phyloP scores from a whole-genome alignment of 1,140 invertebrate species.

The Panagrolaimus sp. region DNA sequence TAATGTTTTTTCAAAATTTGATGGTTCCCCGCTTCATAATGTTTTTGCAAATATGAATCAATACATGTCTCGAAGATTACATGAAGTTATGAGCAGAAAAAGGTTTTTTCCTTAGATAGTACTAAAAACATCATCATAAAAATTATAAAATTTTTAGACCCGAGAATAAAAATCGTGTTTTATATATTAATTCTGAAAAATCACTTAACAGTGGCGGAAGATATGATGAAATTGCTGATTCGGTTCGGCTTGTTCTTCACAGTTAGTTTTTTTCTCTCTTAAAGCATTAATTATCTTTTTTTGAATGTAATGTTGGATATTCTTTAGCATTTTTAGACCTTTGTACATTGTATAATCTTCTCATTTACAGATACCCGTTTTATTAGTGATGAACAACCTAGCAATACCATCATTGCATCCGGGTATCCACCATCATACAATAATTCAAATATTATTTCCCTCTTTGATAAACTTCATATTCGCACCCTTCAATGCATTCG shows the following conservation, averaged over 20 bases:
- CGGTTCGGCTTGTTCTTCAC: not conserved
- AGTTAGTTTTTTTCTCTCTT: not conserved
- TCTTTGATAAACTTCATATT: not conserved
- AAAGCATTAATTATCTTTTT: no score
- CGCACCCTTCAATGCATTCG: not conserved
- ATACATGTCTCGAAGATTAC: conserved; percentile 18
- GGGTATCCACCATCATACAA: conserved; percentile 7
- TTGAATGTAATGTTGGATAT: no score
- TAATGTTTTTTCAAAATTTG: conserved; percentile 13
- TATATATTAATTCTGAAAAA: not conserved
- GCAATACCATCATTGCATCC: not conserved
- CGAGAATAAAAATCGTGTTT: not conserved
- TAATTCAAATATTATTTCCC: not conserved
- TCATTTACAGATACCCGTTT: not conserved
- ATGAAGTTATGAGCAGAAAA: conserved; percentile 10
- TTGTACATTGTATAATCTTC: no score
- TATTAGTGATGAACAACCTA: not conserved
- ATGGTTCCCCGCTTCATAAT: not conserved
- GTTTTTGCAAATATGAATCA: conserved; percentile 22
- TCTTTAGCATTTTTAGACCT: no score
- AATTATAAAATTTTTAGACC: not conserved
- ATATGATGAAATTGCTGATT: conserved; percentile 7
- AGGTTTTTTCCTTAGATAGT: no score
- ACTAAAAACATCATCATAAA: not conserved
- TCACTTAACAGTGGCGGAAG: not conserved